These are phyloP conservation scores for Abrostola tripartita DNA, from an alignment of 2,888 invertebrate genomes.

Conservation along the genomic window DNA sequence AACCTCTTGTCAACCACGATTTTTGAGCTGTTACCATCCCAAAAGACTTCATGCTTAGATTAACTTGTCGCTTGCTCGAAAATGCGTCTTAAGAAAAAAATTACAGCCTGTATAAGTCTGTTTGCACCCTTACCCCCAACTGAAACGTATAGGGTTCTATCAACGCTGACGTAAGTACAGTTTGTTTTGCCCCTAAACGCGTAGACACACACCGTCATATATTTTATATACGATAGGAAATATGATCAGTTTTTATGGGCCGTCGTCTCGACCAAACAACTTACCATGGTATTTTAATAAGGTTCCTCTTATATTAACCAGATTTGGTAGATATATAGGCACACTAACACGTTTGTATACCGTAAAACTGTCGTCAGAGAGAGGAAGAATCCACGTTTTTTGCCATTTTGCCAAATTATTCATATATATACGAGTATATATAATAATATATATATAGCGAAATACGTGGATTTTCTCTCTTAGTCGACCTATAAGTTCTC, in stretches of 20 bases:
- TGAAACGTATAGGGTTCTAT: constrained; percentile 58
- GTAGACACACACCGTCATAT: constrained; percentile 44
- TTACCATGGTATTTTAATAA: constrained; percentile 3
- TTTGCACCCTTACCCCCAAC: constrained; percentile 47
- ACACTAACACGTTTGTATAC: no score
- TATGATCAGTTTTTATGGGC: constrained; percentile 42
- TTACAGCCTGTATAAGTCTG: constrained; percentile 37
- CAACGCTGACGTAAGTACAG: constrained; percentile 58
- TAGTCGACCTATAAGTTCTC: no score
- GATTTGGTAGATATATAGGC: no score
- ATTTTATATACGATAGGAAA: constrained; percentile 38
- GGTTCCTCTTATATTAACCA: not conserved
- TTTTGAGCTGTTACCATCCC: no score
- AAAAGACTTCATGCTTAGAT: no score
- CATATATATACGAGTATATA: no score
- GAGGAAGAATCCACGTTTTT: no score
- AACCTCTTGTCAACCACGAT: not conserved
- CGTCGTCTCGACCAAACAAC: not conserved
- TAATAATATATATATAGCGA: no score
- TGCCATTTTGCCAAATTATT: no score
- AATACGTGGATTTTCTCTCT: no score
- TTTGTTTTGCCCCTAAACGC: constrained; percentile 51
- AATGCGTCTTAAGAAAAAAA: not conserved
- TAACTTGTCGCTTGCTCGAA: no score
- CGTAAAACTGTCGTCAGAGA: no score